phyloP scores from a whole-genome alignment of 2,888 invertebrate genomes.

The Sceliomorpha sp. region DNA sequence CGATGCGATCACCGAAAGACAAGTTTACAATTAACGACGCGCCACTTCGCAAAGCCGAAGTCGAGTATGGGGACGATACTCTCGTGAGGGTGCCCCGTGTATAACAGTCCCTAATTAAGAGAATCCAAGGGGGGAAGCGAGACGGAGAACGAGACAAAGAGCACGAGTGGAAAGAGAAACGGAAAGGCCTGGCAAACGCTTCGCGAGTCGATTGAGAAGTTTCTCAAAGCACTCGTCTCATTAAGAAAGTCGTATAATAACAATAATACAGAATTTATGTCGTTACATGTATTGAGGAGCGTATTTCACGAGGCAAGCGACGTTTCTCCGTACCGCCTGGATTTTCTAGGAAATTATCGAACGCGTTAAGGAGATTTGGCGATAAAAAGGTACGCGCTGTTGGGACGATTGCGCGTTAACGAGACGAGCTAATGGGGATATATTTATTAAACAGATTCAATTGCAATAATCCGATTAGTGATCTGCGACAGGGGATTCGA shows the following conservation, averaged over 20 bases:
- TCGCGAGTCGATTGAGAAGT: conserved; percentile 37
- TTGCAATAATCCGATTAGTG: too few relatives aligned
- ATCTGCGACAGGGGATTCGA: too few relatives aligned
- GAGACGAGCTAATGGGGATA: too few relatives aligned
- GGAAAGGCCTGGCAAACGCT: conserved; percentile 11
- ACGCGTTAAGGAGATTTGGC: conserved; percentile 7
- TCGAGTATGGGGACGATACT: conserved; percentile 43
- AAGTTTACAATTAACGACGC: conserved; percentile 62
- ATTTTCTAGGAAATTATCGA: conserved; percentile 11
- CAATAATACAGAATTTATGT: conserved; percentile 40
- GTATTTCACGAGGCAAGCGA: conserved; percentile 32
- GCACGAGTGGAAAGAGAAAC: conserved; percentile 17
- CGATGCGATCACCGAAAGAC: conserved; percentile 59
- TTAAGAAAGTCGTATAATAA: conserved; percentile 42
- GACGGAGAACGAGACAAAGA: conserved; percentile 10
- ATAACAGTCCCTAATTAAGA: conserved; percentile 61
- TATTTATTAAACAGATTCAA: too few relatives aligned
- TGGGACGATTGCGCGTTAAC: too few relatives aligned
- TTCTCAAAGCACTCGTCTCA: conserved; percentile 44
- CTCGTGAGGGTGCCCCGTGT: conserved; percentile 49
- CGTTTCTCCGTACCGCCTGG: conserved; percentile 14
- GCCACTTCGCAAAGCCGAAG: conserved; percentile 44
- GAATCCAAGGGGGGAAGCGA: conserved; percentile 20
- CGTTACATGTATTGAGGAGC: conserved; percentile 31
- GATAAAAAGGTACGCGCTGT: too few relatives aligned